Evolutionary conservation across 2,888 invertebrate genomes (phyloP).

Genomic region (Periphyllus acericola): DNA sequence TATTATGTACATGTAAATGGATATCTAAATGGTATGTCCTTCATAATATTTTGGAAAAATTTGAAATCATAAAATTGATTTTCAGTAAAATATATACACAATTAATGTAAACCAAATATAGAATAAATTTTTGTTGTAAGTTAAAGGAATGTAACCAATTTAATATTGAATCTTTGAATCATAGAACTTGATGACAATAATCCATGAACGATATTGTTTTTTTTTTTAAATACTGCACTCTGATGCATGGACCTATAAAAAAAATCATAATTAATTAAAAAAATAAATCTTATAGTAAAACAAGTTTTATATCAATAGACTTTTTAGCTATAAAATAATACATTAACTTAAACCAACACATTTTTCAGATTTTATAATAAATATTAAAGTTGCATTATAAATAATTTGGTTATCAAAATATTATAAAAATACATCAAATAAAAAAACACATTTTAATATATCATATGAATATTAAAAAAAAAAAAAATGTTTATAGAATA

Average conservation of each 20-base stretch:
- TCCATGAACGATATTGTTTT: not conserved
- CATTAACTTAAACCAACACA: not conserved
- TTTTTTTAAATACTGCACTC: constrained; percentile 15
- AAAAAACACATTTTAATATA: no score
- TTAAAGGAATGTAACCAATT: not conserved
- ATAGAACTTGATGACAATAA: not conserved
- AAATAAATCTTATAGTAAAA: not conserved
- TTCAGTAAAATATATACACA: not conserved
- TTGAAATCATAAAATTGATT: not conserved
- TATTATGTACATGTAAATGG: not conserved
- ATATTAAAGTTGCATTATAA: not conserved
- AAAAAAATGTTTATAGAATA: no score
- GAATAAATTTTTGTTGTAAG: not conserved
- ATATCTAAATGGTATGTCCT: not conserved
- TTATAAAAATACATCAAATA: no score
- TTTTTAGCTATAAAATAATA: no score
- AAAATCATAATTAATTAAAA: not conserved
- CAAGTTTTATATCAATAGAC: not conserved
- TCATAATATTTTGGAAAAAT: not conserved
- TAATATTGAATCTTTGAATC: not conserved
- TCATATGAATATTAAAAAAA: no score
- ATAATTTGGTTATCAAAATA: no score
- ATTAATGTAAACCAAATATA: not conserved
- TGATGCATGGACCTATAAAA: constrained; percentile 38
- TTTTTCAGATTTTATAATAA: not conserved